phyloP scores from a whole-genome alignment of 1,140 invertebrate genomes.

The Diabrotica undecimpunctata region DNA sequence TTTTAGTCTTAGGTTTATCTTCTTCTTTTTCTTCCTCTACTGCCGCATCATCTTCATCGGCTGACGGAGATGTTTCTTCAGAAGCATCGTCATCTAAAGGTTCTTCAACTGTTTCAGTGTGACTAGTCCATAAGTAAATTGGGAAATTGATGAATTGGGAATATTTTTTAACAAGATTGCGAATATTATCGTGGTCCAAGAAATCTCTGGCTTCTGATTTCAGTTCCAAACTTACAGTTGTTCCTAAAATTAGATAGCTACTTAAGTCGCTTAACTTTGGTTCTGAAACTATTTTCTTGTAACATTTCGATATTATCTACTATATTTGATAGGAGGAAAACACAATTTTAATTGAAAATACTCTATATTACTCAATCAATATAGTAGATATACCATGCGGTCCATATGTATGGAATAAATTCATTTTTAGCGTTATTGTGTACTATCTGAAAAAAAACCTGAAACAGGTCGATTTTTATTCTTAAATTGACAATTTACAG shows the following conservation, averaged over 20 bases:
- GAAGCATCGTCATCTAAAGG: constrained; percentile 50
- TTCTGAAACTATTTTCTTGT: no score
- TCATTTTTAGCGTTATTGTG: no score
- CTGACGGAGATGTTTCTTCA: constrained; percentile 41
- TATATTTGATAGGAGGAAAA: no score
- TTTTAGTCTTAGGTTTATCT: constrained; percentile 87
- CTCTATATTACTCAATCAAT: no score
- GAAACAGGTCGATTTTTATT: no score
- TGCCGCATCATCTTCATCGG: constrained; percentile 45
- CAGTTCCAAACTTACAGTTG: constrained; percentile 70
- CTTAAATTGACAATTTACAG: no score
- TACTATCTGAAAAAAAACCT: no score
- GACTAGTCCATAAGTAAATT: constrained; percentile 95
- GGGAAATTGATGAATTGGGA: constrained; percentile 99
- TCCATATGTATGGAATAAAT: no score
- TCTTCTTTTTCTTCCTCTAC: constrained; percentile 69
- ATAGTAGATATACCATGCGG: no score
- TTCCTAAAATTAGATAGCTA: constrained; percentile 14
- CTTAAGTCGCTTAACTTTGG: no score
- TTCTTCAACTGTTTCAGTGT: constrained; percentile 85
- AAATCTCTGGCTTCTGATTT: constrained; percentile 98
- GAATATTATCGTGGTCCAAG: constrained; percentile 87
- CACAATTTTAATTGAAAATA: no score
- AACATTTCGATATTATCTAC: no score
- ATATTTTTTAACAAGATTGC: constrained; percentile 92